A percentile compares a stretch with the other conserved stretches of the same genome.
Conservation (phyloP, 2,888 invertebrate species). For the Cerastis leucographa region DNA sequence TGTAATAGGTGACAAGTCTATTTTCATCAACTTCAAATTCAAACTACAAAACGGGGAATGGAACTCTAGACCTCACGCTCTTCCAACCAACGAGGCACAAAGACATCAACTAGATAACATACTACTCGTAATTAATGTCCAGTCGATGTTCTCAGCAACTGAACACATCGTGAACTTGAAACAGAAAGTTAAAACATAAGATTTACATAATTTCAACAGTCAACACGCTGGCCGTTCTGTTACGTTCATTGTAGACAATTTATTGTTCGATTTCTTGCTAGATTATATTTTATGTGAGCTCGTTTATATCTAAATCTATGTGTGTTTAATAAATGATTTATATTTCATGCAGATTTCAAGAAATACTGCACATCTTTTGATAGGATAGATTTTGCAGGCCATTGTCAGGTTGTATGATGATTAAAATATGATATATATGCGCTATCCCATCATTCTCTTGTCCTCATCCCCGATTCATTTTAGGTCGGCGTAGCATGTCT, state of each 20-base stretch:
- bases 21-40: not conserved
- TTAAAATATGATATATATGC: no score
- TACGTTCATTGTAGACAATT: slow-evolving; percentile 7
- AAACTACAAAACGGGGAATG: no score
- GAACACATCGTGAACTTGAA: slow-evolving; percentile 28
- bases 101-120: not conserved
- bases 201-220: slow-evolving; percentile 43
- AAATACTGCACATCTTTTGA: no score
- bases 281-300: slow-evolving; percentile 7
- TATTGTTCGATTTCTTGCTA: not conserved
- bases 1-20: no score
- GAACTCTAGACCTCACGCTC: not conserved
- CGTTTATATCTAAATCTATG: not conserved
- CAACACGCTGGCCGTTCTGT: not conserved
- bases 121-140: not conserved
- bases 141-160: not conserved
- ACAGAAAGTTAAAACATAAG: slow-evolving; percentile 35
- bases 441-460: no score
- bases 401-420: no score
- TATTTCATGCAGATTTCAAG: no score
- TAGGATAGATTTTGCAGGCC: no score
- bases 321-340: no score
- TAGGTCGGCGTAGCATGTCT: no score
- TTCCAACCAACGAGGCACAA: not conserved
- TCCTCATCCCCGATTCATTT: no score